These are phyloP conservation scores for Leptinotarsa lineolata DNA, from an alignment of 1,140 invertebrate genomes.

Conservation along the genomic window DNA sequence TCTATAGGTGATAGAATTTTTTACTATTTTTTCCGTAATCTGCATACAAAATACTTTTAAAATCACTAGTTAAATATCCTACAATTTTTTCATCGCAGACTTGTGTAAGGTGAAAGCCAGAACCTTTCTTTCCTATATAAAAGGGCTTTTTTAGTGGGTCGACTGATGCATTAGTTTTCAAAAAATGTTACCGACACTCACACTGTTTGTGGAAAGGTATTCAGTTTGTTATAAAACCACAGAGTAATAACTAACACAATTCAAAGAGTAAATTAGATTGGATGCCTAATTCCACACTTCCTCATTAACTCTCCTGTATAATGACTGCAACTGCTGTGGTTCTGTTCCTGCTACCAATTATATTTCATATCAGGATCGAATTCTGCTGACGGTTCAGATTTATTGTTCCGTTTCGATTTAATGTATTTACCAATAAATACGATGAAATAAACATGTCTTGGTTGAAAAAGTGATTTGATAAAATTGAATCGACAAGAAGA, in stretches of 20 bases:
- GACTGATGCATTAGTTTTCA: not conserved
- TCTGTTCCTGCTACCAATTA: not conserved
- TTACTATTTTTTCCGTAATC: no score
- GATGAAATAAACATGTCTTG: no score
- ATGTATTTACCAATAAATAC: not conserved
- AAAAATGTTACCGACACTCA: not conserved
- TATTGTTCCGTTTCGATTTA: slow-evolving; percentile 17
- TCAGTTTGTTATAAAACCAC: slow-evolving; percentile 24
- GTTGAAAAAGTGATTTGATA: no score
- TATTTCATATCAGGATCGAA: no score
- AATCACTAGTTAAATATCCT: no score
- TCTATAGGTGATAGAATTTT: no score
- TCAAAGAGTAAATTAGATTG: slow-evolving; percentile 24
- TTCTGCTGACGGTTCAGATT: slow-evolving; percentile 8
- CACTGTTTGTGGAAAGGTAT: not conserved
- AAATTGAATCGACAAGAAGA: no score
- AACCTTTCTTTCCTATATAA: no score
- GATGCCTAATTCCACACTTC: slow-evolving; percentile 48
- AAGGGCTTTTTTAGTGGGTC: no score
- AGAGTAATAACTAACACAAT: slow-evolving; percentile 25
- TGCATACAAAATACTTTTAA: no score
- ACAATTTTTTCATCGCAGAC: no score
- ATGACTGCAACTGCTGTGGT: slow-evolving; percentile 31
- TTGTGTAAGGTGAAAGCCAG: no score
- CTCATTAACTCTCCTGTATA: slow-evolving; percentile 44